Conservation (phyloP, 2,888 invertebrate species). For the Bombyx huttoni region DNA sequence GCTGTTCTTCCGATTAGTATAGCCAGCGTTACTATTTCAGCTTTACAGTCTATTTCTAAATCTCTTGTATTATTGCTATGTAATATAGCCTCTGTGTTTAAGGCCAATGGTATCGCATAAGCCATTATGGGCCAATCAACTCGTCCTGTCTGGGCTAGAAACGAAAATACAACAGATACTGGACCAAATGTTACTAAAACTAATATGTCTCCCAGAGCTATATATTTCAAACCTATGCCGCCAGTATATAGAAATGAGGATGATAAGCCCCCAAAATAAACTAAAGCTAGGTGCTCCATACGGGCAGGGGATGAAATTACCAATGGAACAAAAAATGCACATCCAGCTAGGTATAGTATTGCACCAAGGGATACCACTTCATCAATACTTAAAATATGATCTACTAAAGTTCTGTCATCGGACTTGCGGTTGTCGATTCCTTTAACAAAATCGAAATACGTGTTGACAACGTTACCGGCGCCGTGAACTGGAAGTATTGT, state of each 20-base stretch:
- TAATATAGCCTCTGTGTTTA: conserved; percentile 95
- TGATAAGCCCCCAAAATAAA: conserved; percentile 95
- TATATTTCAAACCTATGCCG: conserved; percentile 95
- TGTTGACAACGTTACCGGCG: conserved; percentile 96
- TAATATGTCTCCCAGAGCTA: conserved; percentile 93
- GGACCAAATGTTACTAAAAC: conserved; percentile 95
- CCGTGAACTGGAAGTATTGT: conserved; percentile 94
- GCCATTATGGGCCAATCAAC: conserved; percentile 93
- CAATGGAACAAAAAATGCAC: conserved; percentile 84
- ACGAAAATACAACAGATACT: conserved; percentile 93
- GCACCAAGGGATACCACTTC: conserved; percentile 92
- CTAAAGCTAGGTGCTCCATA: conserved; percentile 94
- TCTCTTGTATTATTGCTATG: conserved; percentile 97
- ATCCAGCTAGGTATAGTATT: conserved; percentile 88
- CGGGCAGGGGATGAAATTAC: conserved; percentile 88
- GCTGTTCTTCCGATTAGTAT: conserved; percentile 92
- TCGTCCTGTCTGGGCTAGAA: conserved; percentile 91
- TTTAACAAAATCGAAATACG: conserved; percentile 95
- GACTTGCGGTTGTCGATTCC: conserved; percentile 94
- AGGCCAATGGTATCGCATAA: conserved; percentile 93
- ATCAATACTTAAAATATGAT: conserved; percentile 81
- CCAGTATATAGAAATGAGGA: conserved; percentile 97
- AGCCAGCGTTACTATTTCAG: conserved; percentile 95
- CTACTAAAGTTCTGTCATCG: conserved; percentile 95
- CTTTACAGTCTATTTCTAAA: conserved; percentile 87